phyloP scores from a whole-genome alignment of 2,888 invertebrate species.

The Balanococcus diminutus region DNA sequence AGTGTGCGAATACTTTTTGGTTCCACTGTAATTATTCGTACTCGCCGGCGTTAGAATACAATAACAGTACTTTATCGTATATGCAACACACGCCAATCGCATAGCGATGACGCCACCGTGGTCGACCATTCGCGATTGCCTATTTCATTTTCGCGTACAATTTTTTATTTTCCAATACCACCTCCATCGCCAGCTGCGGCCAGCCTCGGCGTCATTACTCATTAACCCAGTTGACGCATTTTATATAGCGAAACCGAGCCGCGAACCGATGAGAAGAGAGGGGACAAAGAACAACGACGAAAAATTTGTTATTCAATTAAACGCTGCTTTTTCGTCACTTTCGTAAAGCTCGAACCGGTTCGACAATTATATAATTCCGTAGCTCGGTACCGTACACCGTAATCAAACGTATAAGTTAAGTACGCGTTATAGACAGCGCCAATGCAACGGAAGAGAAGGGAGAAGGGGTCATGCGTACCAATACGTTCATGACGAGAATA shows the following conservation, averaged over 20 bases:
- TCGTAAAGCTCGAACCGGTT: not conserved
- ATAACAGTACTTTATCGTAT: not conserved
- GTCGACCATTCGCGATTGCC: not conserved
- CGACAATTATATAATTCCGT: not conserved
- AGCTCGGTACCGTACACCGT: not conserved
- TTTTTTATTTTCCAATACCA: not conserved
- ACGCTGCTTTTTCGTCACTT: not conserved
- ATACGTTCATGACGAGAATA: no score
- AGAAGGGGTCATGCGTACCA: no score
- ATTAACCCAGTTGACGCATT: not conserved
- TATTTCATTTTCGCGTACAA: not conserved
- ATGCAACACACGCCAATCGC: not conserved
- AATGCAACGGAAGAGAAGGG: no score
- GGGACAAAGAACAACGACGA: not conserved
- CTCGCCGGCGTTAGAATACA: no score
- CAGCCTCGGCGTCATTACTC: not conserved
- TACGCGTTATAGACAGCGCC: no score
- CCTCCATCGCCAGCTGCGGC: not conserved
- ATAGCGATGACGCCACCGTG: not conserved
- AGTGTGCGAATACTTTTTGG: no score
- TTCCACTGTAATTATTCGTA: no score
- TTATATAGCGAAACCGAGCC: not conserved
- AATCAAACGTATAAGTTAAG: no score
- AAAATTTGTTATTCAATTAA: constrained; percentile 5
- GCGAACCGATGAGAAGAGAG: not conserved